Percentiles rank a stretch among this genome's conserved stretches.
phyloP scores from a whole-genome alignment of 2,888 invertebrate genomes.

The Agrotis segetum region DNA sequence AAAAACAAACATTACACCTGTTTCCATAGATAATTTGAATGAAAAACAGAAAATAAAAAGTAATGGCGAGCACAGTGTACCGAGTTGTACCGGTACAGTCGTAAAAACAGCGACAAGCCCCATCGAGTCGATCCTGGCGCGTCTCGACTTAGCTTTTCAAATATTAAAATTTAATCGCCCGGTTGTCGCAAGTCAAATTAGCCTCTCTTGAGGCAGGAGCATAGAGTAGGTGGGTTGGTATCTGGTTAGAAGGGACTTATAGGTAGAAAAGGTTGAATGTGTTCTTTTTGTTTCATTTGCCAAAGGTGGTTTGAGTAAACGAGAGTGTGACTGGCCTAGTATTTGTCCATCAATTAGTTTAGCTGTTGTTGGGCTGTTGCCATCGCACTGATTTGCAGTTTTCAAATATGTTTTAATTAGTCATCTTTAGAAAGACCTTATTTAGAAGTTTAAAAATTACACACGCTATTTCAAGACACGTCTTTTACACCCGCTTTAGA shows the following conservation, averaged over 20 bases:
- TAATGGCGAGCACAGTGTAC: conserved; percentile 54
- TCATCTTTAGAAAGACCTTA: too few relatives aligned
- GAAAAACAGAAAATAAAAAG: conserved; percentile 58
- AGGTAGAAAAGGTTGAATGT: conserved; percentile 21
- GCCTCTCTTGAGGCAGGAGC: conserved; percentile 85
- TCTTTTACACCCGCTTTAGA: too few relatives aligned
- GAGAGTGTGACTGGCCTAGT: background rate
- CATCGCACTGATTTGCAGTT: too few relatives aligned
- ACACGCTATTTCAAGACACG: too few relatives aligned
- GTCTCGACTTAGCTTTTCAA: conserved; percentile 88
- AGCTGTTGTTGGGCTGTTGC: too few relatives aligned
- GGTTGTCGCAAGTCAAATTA: conserved; percentile 91
- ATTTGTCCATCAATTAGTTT: background rate
- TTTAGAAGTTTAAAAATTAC: too few relatives aligned
- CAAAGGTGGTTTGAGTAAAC: background rate
- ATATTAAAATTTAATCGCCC: conserved; percentile 92
- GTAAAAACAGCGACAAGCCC: conserved; percentile 83
- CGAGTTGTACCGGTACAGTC: conserved; percentile 69
- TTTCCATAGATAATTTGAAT: conserved; percentile 49
- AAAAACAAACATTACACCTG: conserved; percentile 47
- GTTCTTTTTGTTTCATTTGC: background rate
- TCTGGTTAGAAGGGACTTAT: conserved; percentile 14
- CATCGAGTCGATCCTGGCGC: conserved; percentile 71
- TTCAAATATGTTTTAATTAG: too few relatives aligned
- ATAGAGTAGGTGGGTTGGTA: conserved; percentile 66